Evolutionary conservation across 2,888 invertebrate species (phyloP), one percentile per base, ranked within the genome.

Genomic region (Aromia moschata): DNA sequence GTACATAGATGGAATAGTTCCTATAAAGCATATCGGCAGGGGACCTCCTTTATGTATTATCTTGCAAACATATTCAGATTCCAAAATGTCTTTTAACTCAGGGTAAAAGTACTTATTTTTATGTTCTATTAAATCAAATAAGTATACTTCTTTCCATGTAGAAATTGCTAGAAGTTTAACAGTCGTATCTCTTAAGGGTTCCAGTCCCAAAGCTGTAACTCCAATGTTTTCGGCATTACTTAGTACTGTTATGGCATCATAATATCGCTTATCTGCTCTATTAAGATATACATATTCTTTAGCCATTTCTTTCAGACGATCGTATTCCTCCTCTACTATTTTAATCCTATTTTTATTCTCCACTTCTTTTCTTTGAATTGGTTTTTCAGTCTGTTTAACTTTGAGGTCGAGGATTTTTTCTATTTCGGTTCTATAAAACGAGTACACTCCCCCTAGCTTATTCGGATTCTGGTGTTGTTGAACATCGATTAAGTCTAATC

Each of bases 41-140:
- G 63, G 64, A 2, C 70, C 65, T 47, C 65, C 64, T 56, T 66
- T 67, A 46, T 70, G 67, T 0, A 71, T 67, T 2, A 71, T 65
- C 55, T 71, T 71, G 17, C 67, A 66, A 5, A 67, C 58, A 46
- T 54, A 66, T 37, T 65, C 62, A 14, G 65, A 62, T 56, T 69
- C 68, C 12, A 71, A 58, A 9, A 71, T 63, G 11, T 65, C 58
- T 53, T 68, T 69, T 2, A 70, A 20, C 56, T 68, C 70, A 7
- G 63, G 62, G 47, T 70, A 68, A 12, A 70, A 54, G 31, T 63
- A 53, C n/a, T 59, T 51, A 18, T 65, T 59, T 25, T 60, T 60
- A 17, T 60, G 33, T 56, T 64, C 54, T 2, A 43, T 44, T 33
- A 70, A 43, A 56, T 70, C 68, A 51, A 70, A 67, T 15, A 70